phyloP scores from a whole-genome alignment of 2,888 invertebrate genomes.

The Mimumesa dahlbomi region DNA sequence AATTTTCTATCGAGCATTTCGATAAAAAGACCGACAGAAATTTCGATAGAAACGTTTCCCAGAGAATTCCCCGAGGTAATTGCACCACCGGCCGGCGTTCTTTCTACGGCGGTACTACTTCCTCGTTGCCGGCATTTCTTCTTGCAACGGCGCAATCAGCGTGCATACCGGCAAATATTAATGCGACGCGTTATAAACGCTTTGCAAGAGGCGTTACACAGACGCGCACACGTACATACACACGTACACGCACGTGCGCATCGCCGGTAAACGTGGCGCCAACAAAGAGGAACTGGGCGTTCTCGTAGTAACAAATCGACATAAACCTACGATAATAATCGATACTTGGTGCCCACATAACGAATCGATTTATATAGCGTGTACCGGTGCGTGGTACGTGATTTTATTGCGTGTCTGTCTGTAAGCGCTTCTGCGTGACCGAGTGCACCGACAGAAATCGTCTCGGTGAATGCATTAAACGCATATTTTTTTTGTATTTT shows the following conservation, averaged over 20 bases:
- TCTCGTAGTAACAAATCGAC: conserved; percentile 64
- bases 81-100: conserved; percentile 6
- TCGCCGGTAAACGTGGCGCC: conserved; percentile 58
- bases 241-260: conserved; percentile 6
- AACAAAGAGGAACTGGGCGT: conserved; percentile 59
- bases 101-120: not conserved
- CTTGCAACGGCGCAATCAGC: conserved; percentile 26
- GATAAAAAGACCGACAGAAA: not conserved
- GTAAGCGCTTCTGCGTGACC: not conserved
- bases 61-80: conserved; percentile 28
- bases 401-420: conserved; percentile 43
- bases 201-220: not conserved
- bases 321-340: conserved; percentile 68
- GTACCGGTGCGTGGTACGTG: conserved; percentile 22
- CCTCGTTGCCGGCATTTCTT: conserved; percentile 32
- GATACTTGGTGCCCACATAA: conserved; percentile 63
- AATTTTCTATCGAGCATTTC: conserved; percentile 8
- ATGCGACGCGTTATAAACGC: conserved; percentile 5
- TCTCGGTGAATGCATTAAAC: not conserved
- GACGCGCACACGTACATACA: not conserved
- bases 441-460: not conserved
- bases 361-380: conserved; percentile 68
- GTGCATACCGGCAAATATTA: conserved; percentile 35
- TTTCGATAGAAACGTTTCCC: not conserved
- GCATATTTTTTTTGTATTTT: not conserved